A percentile compares a stretch with the other conserved stretches of the same genome.
phyloP scores from a whole-genome alignment of 2,113 vertebrate genomes.

The Egretta garzetta region DNA sequence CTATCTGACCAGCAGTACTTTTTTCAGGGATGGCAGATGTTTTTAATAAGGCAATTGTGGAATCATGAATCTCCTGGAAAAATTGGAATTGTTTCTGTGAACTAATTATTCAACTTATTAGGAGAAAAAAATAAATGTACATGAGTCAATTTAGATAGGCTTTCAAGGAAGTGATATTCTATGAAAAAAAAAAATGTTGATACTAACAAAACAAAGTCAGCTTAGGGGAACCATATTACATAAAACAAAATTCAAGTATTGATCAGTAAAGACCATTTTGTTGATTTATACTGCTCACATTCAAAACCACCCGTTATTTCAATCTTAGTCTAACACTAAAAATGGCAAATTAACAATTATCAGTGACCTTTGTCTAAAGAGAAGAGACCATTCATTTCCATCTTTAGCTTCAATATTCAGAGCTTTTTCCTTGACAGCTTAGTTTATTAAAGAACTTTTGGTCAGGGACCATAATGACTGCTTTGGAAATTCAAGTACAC shows the following conservation, averaged over 20 bases:
- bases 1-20: not conserved
- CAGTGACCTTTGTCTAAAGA: not conserved
- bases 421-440: not conserved
- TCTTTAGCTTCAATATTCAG: not conserved
- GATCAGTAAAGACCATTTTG: not conserved
- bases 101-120: not conserved
- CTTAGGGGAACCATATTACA: not conserved
- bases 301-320: not conserved
- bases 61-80: conserved; percentile 32
- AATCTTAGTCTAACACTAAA: not conserved
- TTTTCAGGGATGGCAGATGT: not conserved
- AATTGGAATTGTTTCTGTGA: not conserved
- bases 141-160: not conserved
- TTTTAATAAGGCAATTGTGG: not conserved
- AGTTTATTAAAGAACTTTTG: not conserved
- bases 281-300: not conserved
- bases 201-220: not conserved
- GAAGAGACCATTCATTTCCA: not conserved
- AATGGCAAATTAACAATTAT: not conserved
- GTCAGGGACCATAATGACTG: not conserved
- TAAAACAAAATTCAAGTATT: not conserved
- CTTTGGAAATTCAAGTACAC: not conserved
- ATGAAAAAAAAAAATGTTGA: not conserved
- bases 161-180: not conserved
- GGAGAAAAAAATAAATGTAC: not conserved